A percentile compares a stretch with the other conserved stretches of the same genome.
phyloP scores from a whole-genome alignment of 2,113 vertebrate genomes.

The Catharus minimus region DNA sequence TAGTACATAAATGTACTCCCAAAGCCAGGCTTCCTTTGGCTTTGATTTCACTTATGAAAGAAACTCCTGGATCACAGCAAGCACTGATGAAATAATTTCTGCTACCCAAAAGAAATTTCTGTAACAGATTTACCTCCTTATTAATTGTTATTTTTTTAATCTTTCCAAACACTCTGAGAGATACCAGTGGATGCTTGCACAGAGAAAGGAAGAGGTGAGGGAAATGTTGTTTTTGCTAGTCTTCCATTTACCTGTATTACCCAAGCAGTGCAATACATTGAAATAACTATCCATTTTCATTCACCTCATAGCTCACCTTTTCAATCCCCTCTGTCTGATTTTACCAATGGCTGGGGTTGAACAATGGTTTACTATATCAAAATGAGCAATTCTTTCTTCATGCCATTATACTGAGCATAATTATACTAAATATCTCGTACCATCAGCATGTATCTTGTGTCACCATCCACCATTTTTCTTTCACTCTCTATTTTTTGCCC shows the following conservation, averaged over 20 bases:
- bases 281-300: slow-evolving; percentile 35
- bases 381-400: slow-evolving; percentile 27
- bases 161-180: not conserved
- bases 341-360: slow-evolving; percentile 36
- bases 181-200: not conserved
- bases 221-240: not conserved
- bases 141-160: not conserved
- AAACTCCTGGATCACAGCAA: not conserved
- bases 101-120: not conserved
- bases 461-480: not conserved
- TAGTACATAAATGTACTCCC: not conserved
- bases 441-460: not conserved
- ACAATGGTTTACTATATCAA: slow-evolving; percentile 8
- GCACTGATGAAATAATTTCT: not conserved
- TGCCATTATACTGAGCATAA: slow-evolving; percentile 18
- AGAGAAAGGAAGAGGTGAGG: not conserved
- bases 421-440: slow-evolving; percentile 39
- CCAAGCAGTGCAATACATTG: not conserved
- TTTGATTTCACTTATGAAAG: not conserved
- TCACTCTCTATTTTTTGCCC: slow-evolving; percentile 50
- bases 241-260: not conserved
- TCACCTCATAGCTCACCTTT: slow-evolving; percentile 12
- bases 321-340: slow-evolving; percentile 2
- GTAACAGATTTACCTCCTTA: not conserved
- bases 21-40: not conserved